A percentile compares a stretch with the other conserved stretches of the same genome.
Evolutionary conservation across 2,797 vertebrate genomes (phyloP).

Genomic region (Loriculus beryllinus): DNA sequence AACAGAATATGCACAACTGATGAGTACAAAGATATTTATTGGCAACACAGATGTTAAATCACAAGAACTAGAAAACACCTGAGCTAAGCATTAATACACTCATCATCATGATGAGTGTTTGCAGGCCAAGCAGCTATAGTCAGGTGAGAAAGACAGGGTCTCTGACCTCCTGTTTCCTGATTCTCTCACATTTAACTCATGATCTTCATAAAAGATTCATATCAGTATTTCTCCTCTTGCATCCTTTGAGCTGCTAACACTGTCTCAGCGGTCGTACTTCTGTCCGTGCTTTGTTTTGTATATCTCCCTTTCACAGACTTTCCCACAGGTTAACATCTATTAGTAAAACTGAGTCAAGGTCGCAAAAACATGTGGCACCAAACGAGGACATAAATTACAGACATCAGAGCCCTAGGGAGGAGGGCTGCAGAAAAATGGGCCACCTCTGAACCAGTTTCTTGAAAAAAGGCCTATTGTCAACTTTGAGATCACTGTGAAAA

Average conservation of each 20-base stretch:
- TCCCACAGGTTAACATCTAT: not conserved
- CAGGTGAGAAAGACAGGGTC: not conserved
- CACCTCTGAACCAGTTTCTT: not conserved
- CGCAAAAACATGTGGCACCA: not conserved
- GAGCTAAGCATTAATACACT: not conserved
- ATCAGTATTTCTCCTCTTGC: not conserved
- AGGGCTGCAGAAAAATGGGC: not conserved
- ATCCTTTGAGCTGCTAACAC: not conserved
- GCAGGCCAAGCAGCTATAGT: not conserved
- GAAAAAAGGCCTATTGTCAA: not conserved
- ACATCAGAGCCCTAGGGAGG: not conserved
- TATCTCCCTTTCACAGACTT: not conserved
- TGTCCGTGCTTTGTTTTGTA: not conserved
- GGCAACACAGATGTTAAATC: not conserved
- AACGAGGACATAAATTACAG: conserved; percentile 4
- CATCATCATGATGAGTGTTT: not conserved
- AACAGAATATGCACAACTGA: not conserved
- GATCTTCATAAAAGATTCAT: not conserved
- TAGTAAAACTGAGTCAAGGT: not conserved
- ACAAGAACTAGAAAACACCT: not conserved
- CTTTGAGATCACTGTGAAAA: not conserved
- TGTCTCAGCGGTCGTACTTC: not conserved
- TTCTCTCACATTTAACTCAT: not conserved
- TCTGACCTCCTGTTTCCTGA: not conserved
- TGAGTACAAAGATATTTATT: not conserved